These are phyloP conservation scores for Ivindomyrus marchei DNA, from an alignment of 2,113 vertebrate genomes.

Conservation along the genomic window DNA sequence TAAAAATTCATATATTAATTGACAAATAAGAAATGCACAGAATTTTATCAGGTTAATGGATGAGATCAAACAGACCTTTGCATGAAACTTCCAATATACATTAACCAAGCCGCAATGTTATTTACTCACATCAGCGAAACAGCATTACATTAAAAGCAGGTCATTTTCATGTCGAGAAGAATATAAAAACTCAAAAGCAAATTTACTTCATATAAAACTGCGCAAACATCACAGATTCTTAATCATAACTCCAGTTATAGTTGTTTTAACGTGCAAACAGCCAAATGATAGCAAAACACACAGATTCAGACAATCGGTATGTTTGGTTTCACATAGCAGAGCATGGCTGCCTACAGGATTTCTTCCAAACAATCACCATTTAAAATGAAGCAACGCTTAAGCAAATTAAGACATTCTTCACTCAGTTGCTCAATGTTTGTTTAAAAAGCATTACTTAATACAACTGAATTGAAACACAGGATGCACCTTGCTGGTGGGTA, in stretches of 20 bases:
- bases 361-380: background rate
- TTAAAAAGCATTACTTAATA: background rate
- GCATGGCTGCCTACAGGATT: background rate
- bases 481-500: background rate
- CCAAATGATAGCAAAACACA: background rate
- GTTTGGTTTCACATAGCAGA: background rate
- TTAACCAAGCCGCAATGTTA: background rate
- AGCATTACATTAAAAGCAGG: background rate
- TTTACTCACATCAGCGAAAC: background rate
- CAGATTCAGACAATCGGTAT: background rate
- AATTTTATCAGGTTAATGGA: background rate
- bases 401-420: background rate
- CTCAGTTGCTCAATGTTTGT: background rate
- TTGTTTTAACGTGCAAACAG: background rate
- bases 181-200: background rate
- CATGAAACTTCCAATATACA: background rate
- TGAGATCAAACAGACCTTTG: background rate
- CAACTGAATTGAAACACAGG: background rate
- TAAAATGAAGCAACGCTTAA: background rate
- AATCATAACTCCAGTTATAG: background rate
- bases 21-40: background rate
- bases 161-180: background rate
- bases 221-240: background rate
- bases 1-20: background rate
- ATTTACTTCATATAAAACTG: background rate